These are phyloP conservation scores for Drosophila obscura DNA, from an alignment of 1,140 invertebrate species.

Conservation along the genomic window DNA sequence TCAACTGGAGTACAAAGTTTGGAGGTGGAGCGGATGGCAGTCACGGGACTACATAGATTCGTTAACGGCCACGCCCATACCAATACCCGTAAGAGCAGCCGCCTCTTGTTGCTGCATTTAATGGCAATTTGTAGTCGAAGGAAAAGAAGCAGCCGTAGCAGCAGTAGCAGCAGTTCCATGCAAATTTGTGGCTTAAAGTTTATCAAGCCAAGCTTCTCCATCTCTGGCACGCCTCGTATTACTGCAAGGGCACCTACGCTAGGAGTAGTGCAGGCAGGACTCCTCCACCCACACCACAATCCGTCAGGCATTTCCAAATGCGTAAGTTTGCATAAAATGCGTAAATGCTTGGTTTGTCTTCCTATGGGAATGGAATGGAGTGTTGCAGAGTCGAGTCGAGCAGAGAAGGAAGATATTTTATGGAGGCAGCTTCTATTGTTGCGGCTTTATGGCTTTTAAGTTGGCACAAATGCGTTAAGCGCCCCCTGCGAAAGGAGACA, in stretches of 20 bases:
- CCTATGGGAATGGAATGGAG: background rate
- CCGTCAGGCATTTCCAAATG: constrained; percentile 58
- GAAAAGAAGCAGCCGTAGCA: background rate
- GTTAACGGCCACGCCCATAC: constrained; percentile 51
- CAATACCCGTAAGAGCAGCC: background rate
- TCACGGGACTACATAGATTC: constrained; percentile 42
- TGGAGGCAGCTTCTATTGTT: constrained; percentile 48
- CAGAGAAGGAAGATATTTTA: too few relatives aligned
- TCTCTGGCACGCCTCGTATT: constrained; percentile 14
- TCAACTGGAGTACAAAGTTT: background rate
- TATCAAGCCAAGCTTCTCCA: constrained; percentile 64
- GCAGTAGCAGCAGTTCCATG: constrained; percentile 55
- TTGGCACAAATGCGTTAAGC: constrained; percentile 48
- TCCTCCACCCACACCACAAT: constrained; percentile 5
- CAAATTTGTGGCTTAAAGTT: constrained; percentile 81
- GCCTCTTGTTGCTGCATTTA: constrained; percentile 59
- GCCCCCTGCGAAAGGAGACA: background rate
- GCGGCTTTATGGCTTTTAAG: constrained; percentile 58
- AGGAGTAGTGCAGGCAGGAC: background rate
- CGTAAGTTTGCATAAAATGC: constrained; percentile 75
- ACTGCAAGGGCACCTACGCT: constrained; percentile 8
- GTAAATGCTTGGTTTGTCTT: constrained; percentile 47
- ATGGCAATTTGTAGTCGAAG: constrained; percentile 77
- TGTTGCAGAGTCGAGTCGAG: background rate
- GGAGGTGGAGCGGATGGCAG: constrained; percentile 21